Evolutionary conservation across 2,797 vertebrate genomes (phyloP).

Genomic region (Gymnothorax javanicus): DNA sequence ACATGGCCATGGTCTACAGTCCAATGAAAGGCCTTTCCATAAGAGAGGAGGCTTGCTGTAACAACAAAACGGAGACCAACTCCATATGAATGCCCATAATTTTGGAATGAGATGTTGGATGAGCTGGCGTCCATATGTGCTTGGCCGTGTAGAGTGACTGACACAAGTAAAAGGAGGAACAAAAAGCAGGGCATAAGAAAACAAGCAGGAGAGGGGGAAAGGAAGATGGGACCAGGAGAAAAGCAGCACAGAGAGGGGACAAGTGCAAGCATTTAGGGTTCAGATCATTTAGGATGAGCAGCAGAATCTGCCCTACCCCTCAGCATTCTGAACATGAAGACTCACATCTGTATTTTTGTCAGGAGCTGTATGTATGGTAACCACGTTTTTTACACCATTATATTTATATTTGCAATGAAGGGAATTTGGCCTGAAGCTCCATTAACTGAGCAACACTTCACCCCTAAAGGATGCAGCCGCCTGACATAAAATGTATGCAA

Average conservation of each 20-base stretch:
- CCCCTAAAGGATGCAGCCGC: not conserved
- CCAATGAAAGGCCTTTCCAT: too few species aligned
- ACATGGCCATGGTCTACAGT: too few species aligned
- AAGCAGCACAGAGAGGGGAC: not conserved
- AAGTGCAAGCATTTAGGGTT: not conserved
- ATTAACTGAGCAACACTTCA: not conserved
- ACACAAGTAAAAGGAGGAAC: slow-evolving; percentile 8
- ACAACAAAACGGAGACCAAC: too few species aligned
- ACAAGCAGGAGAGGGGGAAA: not conserved
- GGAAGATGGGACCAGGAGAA: not conserved
- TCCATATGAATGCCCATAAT: too few species aligned
- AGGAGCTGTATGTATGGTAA: not conserved
- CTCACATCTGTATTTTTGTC: not conserved
- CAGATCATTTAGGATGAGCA: not conserved
- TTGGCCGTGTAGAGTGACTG: not conserved
- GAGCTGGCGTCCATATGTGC: too few species aligned
- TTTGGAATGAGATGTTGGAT: too few species aligned
- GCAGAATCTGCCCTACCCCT: not conserved
- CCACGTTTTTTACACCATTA: too few species aligned
- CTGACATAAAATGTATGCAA: not conserved
- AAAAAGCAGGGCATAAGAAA: not conserved
- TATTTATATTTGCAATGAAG: not conserved
- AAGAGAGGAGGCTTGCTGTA: too few species aligned
- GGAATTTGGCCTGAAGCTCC: not conserved
- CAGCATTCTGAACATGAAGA: not conserved